Conservation (phyloP, 2,888 invertebrate species). For the Smittia sp. region DNA sequence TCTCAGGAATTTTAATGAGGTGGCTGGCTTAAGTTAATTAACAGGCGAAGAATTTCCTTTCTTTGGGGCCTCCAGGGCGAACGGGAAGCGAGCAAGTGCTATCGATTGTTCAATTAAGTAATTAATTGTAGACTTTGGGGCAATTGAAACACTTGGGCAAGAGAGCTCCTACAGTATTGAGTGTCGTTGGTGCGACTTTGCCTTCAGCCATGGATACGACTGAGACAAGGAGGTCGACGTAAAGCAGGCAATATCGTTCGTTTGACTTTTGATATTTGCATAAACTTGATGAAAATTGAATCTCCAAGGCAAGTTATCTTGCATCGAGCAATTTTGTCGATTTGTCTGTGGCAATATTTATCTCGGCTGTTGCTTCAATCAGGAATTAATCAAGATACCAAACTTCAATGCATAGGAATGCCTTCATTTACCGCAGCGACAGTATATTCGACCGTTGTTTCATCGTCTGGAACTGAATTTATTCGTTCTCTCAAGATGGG, state of each 20-base stretch:
- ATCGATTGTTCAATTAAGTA: background rate
- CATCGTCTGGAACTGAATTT: background rate
- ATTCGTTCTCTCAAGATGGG: no score
- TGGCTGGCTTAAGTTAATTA: constrained; percentile 1
- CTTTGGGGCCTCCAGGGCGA: no score
- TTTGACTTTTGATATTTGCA: background rate
- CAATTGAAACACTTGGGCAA: constrained; percentile 6
- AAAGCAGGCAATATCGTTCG: background rate
- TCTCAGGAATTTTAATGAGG: constrained; percentile 8
- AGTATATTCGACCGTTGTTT: background rate
- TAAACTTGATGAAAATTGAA: background rate
- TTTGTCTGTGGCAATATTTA: background rate
- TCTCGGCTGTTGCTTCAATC: background rate
- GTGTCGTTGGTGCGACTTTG: background rate
- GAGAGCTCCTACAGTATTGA: background rate
- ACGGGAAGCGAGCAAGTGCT: background rate
- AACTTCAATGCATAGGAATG: background rate
- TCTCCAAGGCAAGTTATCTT: background rate
- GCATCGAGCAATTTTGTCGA: background rate
- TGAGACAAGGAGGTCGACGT: no score
- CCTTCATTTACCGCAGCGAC: background rate
- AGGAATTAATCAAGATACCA: background rate
- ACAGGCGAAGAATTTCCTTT: background rate
- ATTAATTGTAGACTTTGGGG: constrained; percentile 28
- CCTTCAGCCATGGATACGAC: no score